A percentile compares a stretch with the other conserved stretches of the same genome.
These are phyloP conservation scores for Loris lydekkerianus DNA, from an alignment of 2,797 vertebrate species.

Conservation along the genomic window DNA sequence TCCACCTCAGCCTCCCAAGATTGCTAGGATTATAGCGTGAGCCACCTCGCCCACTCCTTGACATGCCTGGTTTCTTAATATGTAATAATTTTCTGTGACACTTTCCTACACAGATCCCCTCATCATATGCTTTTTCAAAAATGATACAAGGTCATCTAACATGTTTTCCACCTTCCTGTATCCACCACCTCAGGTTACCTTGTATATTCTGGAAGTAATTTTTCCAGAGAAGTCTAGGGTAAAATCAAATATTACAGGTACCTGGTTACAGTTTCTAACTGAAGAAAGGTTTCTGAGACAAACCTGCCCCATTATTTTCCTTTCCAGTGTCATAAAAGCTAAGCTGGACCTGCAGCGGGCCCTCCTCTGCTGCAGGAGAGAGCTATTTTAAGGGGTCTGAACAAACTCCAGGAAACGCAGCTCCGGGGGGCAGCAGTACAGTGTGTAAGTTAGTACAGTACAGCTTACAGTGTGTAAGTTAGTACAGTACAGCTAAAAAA, in stretches of 20 bases:
- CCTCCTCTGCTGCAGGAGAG: neutral
- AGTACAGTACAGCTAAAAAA: neutral
- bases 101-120: neutral
- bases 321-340: slow-evolving; percentile 54
- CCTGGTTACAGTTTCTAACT: slow-evolving; percentile 12
- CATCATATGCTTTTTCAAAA: neutral
- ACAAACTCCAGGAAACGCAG: slow-evolving; percentile 55
- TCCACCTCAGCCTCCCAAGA: too few species aligned
- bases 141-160: neutral
- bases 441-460: too few species aligned
- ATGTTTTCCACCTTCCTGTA: neutral
- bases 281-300: slow-evolving; percentile 33
- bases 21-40: too few species aligned
- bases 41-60: too few species aligned
- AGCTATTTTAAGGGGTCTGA: slow-evolving; percentile 44
- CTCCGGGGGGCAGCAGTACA: neutral
- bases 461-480: neutral
- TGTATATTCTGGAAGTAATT: neutral
- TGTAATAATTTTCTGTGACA: neutral
- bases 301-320: neutral
- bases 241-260: neutral
- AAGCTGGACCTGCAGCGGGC: slow-evolving; percentile 34
- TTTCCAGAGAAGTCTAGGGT: slow-evolving; percentile 41
- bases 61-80: neutral
- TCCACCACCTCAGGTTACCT: neutral